Evolutionary conservation across 2,113 vertebrate genomes (phyloP), one percentile per base, ranked within the genome.

Genomic region (Zosterops borbonicus): DNA sequence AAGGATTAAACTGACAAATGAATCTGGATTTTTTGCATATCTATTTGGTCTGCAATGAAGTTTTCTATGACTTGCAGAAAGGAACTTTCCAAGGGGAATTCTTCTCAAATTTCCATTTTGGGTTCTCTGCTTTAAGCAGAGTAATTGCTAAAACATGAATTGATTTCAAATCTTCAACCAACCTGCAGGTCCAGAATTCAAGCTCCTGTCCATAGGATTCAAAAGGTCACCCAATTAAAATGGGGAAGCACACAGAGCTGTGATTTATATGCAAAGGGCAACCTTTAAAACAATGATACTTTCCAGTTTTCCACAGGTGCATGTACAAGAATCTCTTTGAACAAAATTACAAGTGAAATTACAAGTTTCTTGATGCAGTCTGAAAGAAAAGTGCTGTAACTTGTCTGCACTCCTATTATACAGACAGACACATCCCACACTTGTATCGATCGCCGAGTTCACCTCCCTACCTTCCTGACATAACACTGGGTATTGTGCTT

Each of bases 221-320:
- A 93, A 98, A 98, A 98, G 97, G 97, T 98, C 97, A 98, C 83
- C 95, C 97, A 97, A 97, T 98, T 98, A 98, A 97, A 97, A 98
- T 96, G 95, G 87, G 86, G 93, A 97, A 93, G 96, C 96, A 97
- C 94, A 91, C 69, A 92, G 86, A 87, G 50, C 46, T 87, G 92
- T 95, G 92, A 98, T 98, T 98, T 97, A 97, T 97, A 98, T 98
- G 97, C 97, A 97, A 97, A 98, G 92, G 83, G 95, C 95, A 97
- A 97, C 96, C 97, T 98, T 98, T 98, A 96, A 94, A 96, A 95
- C 84, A 89, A 89, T 35, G 90, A 90, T 76, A 95, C 95, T 94
- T 91, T 87, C 70, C 94, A 93, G 76, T 93, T 95, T 97, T 96
- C 95, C 87, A 96, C 87, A 95, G 92, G 85, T 93, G 90, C 81